Evolutionary conservation across 2,888 invertebrate genomes (phyloP), one percentile per base, ranked within the genome.

Genomic region (Cosmia trapezina): DNA sequence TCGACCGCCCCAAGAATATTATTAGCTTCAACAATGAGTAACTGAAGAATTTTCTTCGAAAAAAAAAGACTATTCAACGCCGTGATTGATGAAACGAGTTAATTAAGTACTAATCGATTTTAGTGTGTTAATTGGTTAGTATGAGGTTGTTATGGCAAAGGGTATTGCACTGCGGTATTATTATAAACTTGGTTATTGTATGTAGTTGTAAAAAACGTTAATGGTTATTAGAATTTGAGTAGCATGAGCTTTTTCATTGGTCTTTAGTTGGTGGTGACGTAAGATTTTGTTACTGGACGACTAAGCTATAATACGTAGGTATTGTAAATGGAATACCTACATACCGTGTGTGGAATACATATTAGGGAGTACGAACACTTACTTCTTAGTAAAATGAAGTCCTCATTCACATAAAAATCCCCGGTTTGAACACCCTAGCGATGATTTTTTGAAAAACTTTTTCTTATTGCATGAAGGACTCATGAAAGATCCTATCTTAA

Each of bases 1-100:
- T 83, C 88, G 89, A 88, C 89, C 88, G 89, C 79, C 83, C 81
- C 77, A 87, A 83, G 89, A 90, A 90, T 90, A 90, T 89, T 88
- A 90, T 90, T 90, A 89, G 73, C 69, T 64, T 62, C 84, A 87
- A 89, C 88, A 89, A 89, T 89, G 85, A 82, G 66, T 81, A 81
- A 83, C 78, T 63, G 78, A 83, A 87, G 85, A 86, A 76, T 83
- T 83, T 85, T 76, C 87, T 86, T 84, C 41, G 59, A 73, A 74
- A 83, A 86, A 79, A 66, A 82, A 78, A 54, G 63, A 53, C 61
- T 84, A 81, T 83, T 74, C 66, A 80, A 80, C 79, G 75, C 12
- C 17, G 70, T 67, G 73, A 86, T 79, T 81, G 76, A 86, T 71
- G 80, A 60, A 76, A 63, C 65, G 60, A 78, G 73, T 63, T 80